These are phyloP conservation scores for Halcyon leucocephala DNA, from an alignment of 2,797 vertebrate species.

Conservation along the genomic window DNA sequence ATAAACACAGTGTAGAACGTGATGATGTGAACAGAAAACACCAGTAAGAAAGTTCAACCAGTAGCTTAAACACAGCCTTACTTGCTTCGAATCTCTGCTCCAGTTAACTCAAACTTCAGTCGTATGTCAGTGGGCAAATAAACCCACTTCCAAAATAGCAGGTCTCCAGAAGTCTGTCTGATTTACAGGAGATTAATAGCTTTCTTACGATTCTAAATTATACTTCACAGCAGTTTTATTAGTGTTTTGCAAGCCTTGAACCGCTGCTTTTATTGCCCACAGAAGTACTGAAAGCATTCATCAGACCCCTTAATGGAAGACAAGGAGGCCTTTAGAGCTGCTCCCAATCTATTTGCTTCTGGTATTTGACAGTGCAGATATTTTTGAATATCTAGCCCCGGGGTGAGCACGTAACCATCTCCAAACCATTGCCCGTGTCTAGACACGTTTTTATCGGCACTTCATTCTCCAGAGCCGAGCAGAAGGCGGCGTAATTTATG, in stretches of 20 bases:
- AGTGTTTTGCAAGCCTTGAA: constrained; percentile 25
- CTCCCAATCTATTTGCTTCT: constrained; percentile 1
- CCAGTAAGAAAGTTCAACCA: not conserved
- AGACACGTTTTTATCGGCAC: not conserved
- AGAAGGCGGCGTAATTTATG: not conserved
- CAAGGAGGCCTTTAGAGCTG: not conserved
- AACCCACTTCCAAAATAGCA: not conserved
- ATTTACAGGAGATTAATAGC: not conserved
- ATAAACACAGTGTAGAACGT: not conserved
- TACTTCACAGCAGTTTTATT: constrained; percentile 15
- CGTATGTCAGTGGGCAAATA: not conserved
- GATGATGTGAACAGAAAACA: not conserved
- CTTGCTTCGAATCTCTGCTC: not conserved
- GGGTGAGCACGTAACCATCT: not conserved
- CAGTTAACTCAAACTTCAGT: not conserved
- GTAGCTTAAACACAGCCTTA: not conserved
- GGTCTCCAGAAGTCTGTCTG: not conserved
- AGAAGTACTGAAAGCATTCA: constrained; percentile 14
- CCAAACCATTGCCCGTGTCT: not conserved
- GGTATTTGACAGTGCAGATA: constrained; percentile 31
- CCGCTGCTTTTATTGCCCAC: constrained; percentile 1
- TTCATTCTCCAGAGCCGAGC: not conserved
- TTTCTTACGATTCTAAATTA: constrained; percentile 37
- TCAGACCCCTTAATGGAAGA: constrained; percentile 18
- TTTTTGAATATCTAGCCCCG: constrained; percentile 8